phyloP scores from a whole-genome alignment of 2,888 invertebrate species.

The Cybosia mesomella region DNA sequence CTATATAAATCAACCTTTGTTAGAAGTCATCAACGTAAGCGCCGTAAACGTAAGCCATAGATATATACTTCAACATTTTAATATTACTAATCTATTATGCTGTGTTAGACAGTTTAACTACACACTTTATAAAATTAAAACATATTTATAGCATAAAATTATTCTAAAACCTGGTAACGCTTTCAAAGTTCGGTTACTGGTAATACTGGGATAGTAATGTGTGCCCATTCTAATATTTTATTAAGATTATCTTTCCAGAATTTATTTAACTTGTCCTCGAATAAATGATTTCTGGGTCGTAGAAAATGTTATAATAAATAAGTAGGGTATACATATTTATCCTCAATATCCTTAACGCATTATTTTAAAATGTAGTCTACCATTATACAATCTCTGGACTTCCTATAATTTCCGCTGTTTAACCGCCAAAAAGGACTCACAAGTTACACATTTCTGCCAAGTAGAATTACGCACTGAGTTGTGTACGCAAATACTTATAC shows the following conservation, averaged over 20 bases:
- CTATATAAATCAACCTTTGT: not conserved
- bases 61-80: not conserved
- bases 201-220: too few relatives aligned
- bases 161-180: not conserved
- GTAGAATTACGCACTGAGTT: conserved; percentile 28
- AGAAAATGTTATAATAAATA: conserved; percentile 13
- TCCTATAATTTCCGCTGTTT: conserved; percentile 15
- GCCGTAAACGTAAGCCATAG: too few relatives aligned
- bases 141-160: too few relatives aligned
- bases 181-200: not conserved
- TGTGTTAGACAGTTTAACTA: not conserved
- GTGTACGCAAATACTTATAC: conserved; percentile 32
- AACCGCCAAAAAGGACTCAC: conserved; percentile 26
- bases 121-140: not conserved
- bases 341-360: not conserved
- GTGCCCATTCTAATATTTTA: not conserved
- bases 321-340: conserved; percentile 7
- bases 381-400: conserved; percentile 13
- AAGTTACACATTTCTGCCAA: conserved; percentile 24
- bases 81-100: not conserved
- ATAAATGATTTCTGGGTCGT: conserved; percentile 5
- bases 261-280: conserved; percentile 1
- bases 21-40: not conserved
- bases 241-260: not conserved
- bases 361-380: conserved; percentile 18